Evolutionary conservation across 2,797 vertebrate genomes (phyloP), one percentile per base, ranked within the genome.

Genomic region (Pyrocephalus nanus): DNA sequence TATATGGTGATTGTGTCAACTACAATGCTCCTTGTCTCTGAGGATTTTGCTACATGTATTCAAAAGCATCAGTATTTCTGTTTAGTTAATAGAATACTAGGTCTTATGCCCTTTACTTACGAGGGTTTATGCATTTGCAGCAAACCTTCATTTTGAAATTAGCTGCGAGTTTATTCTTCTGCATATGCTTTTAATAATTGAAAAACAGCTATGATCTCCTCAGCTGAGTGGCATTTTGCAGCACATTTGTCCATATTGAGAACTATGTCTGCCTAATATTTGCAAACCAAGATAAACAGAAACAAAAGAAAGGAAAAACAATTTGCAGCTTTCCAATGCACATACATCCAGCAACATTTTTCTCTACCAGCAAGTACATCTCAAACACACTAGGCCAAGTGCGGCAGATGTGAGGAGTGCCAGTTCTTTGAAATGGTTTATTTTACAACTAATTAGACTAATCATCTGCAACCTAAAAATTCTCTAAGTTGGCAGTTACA

Each of bases 221-320:
- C 95, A 97, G 45, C 86, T 65, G 77, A 95, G 88, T 48, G 74
- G 88, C 88, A 94, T 96, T 90, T 92, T 88, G 64, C 74, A 90
- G 93, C 90, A 84, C 89, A 82, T 96, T 97, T 92, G 73, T 90
- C 94, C 76, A 67, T 93, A 96, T n/a, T 90, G 93, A 94, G 88
- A 95, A 82, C 83, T 84, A 75, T 1, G 79, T 54, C 89, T 92
- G 82, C 91, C 88, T 94, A 88, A 81, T 92, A 95, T 95, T 97
- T 96, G 90, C 86, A 96, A 96, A 96, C 94, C 93, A 93, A 94
- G 87, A 94, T 65, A 95, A 96, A 97, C 75, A 97, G 92, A 96
- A 93, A 97, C 91, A 96, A 96, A 96, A 86, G 81, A 86, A 96
- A 85, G 62, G 86, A 87, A 94, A 96, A 95, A 95, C 83, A 94